Percentiles rank a stretch among this genome's conserved stretches.
phyloP scores from a whole-genome alignment of 1,140 invertebrate species.

The Pogonomyrmex californicus region DNA sequence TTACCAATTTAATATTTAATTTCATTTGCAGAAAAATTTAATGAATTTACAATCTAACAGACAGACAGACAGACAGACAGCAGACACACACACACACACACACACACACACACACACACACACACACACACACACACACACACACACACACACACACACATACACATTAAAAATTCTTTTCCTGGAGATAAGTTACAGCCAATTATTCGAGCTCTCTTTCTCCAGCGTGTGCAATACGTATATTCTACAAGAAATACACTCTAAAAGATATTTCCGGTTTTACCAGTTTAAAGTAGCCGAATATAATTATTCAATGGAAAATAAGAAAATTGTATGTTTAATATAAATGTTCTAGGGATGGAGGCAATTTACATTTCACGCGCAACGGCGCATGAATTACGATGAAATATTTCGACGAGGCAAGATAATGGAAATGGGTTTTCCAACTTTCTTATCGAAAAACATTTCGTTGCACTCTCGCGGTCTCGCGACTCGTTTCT shows the following conservation, averaged over 20 bases:
- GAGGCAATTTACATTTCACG: neutral
- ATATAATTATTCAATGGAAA: constrained; percentile 25
- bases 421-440: constrained; percentile 28
- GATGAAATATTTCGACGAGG: constrained; percentile 32
- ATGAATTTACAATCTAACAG: neutral
- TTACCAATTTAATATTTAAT: too few relatives aligned
- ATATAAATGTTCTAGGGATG: neutral
- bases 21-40: neutral
- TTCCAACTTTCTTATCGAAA: constrained; percentile 17
- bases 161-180: neutral
- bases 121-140: too few relatives aligned
- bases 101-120: too few relatives aligned
- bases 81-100: too few relatives aligned
- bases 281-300: neutral
- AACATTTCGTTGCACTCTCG: constrained; percentile 32
- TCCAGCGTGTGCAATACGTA: neutral
- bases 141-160: too few relatives aligned
- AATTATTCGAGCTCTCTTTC: neutral
- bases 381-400: neutral
- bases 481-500: neutral
- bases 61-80: too few relatives aligned
- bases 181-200: neutral
- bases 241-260: neutral
- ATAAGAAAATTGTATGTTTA: neutral
- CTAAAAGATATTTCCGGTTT: neutral